Percentiles rank a stretch among this genome's conserved stretches.
Evolutionary conservation across 2,888 invertebrate species (phyloP).

Genomic region (Nomada flava): DNA sequence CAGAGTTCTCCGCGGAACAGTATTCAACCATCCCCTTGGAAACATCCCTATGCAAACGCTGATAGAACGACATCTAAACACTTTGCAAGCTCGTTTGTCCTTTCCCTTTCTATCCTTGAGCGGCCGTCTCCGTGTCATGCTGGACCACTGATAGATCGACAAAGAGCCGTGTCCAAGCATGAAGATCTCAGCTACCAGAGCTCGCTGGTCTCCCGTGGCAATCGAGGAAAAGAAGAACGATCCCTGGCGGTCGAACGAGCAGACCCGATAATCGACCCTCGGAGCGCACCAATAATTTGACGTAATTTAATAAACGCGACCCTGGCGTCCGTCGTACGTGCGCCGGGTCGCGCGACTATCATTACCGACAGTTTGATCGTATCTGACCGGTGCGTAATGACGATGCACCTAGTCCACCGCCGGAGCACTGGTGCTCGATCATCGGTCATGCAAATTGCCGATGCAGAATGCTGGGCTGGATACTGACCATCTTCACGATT

Average conservation of each 20-base stretch:
- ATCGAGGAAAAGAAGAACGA: conserved; percentile 60
- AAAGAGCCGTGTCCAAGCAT: conserved; percentile 12
- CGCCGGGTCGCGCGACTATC: conserved; percentile 75
- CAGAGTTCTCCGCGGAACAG: no score
- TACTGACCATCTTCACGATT: conserved; percentile 4
- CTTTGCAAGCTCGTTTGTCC: neutral
- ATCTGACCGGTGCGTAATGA: conserved; percentile 80
- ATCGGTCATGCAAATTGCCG: conserved; percentile 79
- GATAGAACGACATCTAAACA: neutral
- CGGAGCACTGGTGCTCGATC: conserved; percentile 71
- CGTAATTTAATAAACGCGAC: conserved; percentile 83
- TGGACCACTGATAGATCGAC: neutral
- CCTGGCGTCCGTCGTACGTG: conserved; percentile 64
- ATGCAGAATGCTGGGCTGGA: conserved; percentile 46
- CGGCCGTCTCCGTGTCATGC: neutral
- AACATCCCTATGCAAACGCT: no score
- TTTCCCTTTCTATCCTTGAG: neutral
- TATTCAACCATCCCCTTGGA: no score
- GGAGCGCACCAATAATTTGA: conserved; percentile 79
- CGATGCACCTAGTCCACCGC: conserved; percentile 77
- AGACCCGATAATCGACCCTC: conserved; percentile 61
- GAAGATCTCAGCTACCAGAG: conserved; percentile 30
- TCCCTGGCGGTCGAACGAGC: conserved; percentile 51
- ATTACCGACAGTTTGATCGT: conserved; percentile 83
- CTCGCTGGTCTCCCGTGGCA: conserved; percentile 16